Conservation (phyloP, 2,797 vertebrate genomes). For the Brotula barbata region DNA sequence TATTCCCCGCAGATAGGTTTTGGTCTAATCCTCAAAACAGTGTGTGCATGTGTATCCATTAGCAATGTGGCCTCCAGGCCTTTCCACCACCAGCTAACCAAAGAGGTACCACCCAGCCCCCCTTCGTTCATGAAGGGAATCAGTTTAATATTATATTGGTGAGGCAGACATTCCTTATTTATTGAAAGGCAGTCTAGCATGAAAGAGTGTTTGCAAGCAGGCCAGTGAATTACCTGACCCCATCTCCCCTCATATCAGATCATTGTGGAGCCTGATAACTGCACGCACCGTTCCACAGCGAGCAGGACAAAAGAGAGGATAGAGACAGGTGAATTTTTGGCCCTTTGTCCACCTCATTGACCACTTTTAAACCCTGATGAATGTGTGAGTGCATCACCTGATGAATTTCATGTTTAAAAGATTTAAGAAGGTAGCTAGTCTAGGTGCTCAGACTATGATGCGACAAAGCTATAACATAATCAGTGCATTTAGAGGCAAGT, state of each 20-base stretch:
- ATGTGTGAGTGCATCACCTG: background rate
- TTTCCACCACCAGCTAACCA: slow-evolving; percentile 44
- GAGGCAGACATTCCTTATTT: slow-evolving; percentile 83
- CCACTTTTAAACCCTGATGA: slow-evolving; percentile 25
- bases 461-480: too few species aligned
- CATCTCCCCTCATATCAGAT: slow-evolving; percentile 74
- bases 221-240: slow-evolving; percentile 82
- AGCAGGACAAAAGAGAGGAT: slow-evolving; percentile 49
- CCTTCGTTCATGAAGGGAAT: slow-evolving; percentile 53
- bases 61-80: slow-evolving; percentile 63
- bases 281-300: slow-evolving; percentile 25
- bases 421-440: too few species aligned
- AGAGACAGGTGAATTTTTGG: slow-evolving; percentile 46
- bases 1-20: slow-evolving; percentile 70
- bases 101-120: slow-evolving; percentile 29
- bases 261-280: slow-evolving; percentile 56
- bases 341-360: slow-evolving; percentile 49
- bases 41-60: slow-evolving; percentile 75
- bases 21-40: slow-evolving; percentile 82
- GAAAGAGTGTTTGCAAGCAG: slow-evolving; percentile 76
- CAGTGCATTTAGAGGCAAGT: too few species aligned
- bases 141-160: slow-evolving; percentile 86
- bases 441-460: too few species aligned
- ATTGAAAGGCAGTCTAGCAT: slow-evolving; percentile 84
- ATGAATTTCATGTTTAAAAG: too few species aligned